Conservation (phyloP, 2,113 vertebrate genomes). For the Atlantisia rogersi region DNA sequence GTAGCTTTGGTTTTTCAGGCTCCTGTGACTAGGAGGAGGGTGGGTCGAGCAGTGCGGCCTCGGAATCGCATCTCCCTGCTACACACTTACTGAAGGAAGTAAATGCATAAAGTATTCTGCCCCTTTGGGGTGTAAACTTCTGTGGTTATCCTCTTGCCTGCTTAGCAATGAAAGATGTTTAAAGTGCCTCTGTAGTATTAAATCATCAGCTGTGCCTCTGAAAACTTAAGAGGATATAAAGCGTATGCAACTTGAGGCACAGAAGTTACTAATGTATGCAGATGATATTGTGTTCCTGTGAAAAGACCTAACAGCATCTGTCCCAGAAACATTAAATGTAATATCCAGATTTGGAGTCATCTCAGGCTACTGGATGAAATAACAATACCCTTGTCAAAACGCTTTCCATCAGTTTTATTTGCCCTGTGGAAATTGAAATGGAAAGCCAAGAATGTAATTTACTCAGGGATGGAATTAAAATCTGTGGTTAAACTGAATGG, state of each 20-base stretch:
- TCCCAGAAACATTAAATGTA: slow-evolving; percentile 52
- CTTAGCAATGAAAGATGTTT: not conserved
- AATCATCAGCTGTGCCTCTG: not conserved
- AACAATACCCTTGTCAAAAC: slow-evolving; percentile 12
- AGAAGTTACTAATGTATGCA: slow-evolving; percentile 41
- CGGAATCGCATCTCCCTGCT: not conserved
- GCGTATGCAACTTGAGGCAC: not conserved
- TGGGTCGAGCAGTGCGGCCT: not conserved
- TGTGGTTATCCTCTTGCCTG: not conserved
- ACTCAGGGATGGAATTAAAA: slow-evolving; percentile 14
- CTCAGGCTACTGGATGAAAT: slow-evolving; percentile 41
- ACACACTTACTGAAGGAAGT: not conserved
- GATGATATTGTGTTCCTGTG: not conserved
- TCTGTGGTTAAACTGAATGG: not conserved
- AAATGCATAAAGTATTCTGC: not conserved
- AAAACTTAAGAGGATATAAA: slow-evolving; percentile 10
- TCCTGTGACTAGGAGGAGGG: not conserved
- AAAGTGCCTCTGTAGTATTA: not conserved
- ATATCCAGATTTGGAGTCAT: slow-evolving; percentile 49
- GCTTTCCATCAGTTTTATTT: slow-evolving; percentile 52
- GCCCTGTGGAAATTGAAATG: slow-evolving; percentile 40
- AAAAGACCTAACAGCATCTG: slow-evolving; percentile 37
- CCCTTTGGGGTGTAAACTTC: not conserved
- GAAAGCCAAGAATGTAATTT: slow-evolving; percentile 22
- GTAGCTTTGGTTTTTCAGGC: not conserved